Evolutionary conservation across 2,888 invertebrate genomes (phyloP).

Genomic region (Phasia obesa): DNA sequence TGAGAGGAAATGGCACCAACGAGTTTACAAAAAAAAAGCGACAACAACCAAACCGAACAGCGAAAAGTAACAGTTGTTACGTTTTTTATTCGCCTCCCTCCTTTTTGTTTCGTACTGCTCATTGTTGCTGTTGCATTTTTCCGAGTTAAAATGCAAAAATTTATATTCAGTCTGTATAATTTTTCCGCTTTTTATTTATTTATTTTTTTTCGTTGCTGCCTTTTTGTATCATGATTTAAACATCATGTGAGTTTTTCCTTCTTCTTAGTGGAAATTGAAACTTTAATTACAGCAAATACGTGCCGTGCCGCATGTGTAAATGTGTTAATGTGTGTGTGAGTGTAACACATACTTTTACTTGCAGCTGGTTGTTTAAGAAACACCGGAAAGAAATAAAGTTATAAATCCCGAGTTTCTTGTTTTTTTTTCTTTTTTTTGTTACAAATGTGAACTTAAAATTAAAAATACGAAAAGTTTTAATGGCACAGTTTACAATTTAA

Average conservation of each 20-base stretch:
- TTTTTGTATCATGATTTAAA: constrained; percentile 45
- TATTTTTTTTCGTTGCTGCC: constrained; percentile 27
- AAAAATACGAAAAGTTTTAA: constrained; percentile 11
- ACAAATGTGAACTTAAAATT: not conserved
- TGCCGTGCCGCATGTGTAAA: constrained; percentile 25
- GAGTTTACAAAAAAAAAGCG: constrained; percentile 36
- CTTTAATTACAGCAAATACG: constrained; percentile 67
- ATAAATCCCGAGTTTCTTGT: constrained; percentile 2
- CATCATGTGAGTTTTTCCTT: constrained; percentile 40
- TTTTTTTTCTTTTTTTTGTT: not conserved
- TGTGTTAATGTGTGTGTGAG: not conserved
- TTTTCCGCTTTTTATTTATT: constrained; percentile 29
- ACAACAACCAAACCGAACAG: constrained; percentile 48
- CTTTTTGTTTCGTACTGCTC: constrained; percentile 10
- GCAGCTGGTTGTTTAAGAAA: constrained; percentile 39
- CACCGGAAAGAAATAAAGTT: constrained; percentile 55
- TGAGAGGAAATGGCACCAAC: constrained; percentile 67
- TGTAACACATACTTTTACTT: not conserved
- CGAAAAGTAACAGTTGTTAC: constrained; percentile 68
- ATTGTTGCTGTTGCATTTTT: constrained; percentile 10
- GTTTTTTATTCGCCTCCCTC: constrained; percentile 10
- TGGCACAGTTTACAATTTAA: constrained; percentile 18
- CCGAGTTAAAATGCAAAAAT: constrained; percentile 48
- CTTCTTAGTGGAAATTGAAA: constrained; percentile 65
- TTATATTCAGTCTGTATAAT: constrained; percentile 47